phyloP scores from a whole-genome alignment of 2,797 vertebrate species.

The Leontopithecus rosalia region DNA sequence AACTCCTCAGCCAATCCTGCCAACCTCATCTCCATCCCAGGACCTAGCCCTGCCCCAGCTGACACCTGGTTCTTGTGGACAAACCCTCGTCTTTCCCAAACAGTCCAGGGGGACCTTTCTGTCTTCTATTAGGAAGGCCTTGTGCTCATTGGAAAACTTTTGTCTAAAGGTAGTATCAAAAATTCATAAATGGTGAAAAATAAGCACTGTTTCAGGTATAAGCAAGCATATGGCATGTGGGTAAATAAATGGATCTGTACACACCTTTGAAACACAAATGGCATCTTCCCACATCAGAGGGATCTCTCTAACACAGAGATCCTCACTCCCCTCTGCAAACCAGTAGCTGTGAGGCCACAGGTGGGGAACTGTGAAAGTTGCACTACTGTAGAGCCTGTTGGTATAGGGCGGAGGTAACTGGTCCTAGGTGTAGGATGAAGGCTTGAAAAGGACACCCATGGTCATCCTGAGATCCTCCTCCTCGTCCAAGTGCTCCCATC shows the following conservation, averaged over 20 bases:
- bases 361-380: too few species aligned
- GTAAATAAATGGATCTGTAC: background rate
- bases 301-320: background rate
- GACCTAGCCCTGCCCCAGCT: background rate
- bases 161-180: background rate
- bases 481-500: background rate
- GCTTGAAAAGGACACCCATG: background rate
- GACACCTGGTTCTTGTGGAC: background rate
- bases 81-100: background rate
- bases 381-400: background rate
- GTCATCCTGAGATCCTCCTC: background rate
- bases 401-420: too few species aligned
- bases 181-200: background rate
- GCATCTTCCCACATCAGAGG: background rate
- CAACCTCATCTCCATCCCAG: background rate
- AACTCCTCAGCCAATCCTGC: background rate
- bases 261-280: background rate
- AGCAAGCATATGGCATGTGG: background rate
- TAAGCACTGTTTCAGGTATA: background rate
- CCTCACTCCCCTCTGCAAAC: background rate
- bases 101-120: background rate
- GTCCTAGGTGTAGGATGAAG: background rate
- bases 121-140: background rate
- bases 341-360: background rate
- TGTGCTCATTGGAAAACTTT: background rate